A percentile compares a stretch with the other conserved stretches of the same genome.
These are phyloP conservation scores for Aurelia sp. DNA, from an alignment of 30 jellyfish, hydroid and myxozoan genomes.

Conservation along the genomic window DNA sequence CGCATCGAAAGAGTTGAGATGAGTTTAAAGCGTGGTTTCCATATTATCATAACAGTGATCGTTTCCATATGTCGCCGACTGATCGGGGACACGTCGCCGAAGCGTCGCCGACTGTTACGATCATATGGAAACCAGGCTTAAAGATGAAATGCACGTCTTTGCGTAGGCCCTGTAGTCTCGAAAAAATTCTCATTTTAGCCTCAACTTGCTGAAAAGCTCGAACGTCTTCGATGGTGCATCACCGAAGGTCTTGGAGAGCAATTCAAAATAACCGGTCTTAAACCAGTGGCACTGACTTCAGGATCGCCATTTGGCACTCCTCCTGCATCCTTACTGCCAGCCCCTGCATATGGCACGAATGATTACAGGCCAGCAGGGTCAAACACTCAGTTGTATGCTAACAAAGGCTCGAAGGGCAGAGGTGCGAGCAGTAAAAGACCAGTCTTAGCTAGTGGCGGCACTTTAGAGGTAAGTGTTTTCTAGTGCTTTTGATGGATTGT, in stretches of 20 bases:
- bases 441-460: slow-evolving; percentile 93
- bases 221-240: slow-evolving; percentile 94
- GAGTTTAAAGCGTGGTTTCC: no score
- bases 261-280: slow-evolving; percentile 77
- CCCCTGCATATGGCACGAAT: slow-evolving; percentile 77
- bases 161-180: no score
- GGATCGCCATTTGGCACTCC: slow-evolving; percentile 79
- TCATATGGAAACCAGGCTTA: no score
- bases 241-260: slow-evolving; percentile 93
- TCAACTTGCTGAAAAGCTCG: slow-evolving; percentile 84
- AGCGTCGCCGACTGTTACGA: no score
- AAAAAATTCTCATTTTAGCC: slow-evolving; percentile 59
- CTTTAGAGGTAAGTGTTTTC: slow-evolving; percentile 75
- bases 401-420: slow-evolving; percentile 79
- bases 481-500: background rate
- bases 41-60: no score
- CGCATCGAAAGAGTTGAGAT: no score
- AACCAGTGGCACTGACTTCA: slow-evolving; percentile 49
- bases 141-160: no score
- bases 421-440: slow-evolving; percentile 94
- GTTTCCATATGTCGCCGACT: no score
- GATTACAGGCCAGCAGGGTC: slow-evolving; percentile 78
- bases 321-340: slow-evolving; percentile 64
- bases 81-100: no score
- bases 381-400: slow-evolving; percentile 1